Evolutionary conservation across 1,140 invertebrate genomes (phyloP).

Genomic region (Drosophila ohnishii): DNA sequence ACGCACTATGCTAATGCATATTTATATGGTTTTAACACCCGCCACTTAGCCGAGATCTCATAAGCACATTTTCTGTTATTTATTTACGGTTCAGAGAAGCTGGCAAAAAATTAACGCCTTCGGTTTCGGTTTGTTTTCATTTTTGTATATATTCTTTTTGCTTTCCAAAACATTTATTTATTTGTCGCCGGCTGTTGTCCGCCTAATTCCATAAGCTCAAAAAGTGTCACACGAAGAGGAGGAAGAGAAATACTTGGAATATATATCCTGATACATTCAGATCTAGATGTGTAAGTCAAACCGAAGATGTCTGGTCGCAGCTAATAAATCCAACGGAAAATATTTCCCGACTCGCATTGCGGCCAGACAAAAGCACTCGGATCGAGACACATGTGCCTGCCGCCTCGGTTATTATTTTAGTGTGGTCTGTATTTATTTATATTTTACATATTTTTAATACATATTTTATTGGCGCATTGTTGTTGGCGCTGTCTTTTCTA

Average conservation of each 20-base stretch:
- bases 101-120: slow-evolving; percentile 56
- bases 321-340: slow-evolving; percentile 65
- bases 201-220: slow-evolving; percentile 49
- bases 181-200: slow-evolving; percentile 31
- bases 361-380: slow-evolving; percentile 56
- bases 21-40: slow-evolving; percentile 53
- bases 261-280: slow-evolving; percentile 27
- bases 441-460: slow-evolving; percentile 55
- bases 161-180: slow-evolving; percentile 37
- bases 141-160: slow-evolving; percentile 7
- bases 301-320: slow-evolving; percentile 65
- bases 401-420: slow-evolving; percentile 56
- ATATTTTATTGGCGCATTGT: slow-evolving; percentile 46
- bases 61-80: slow-evolving; percentile 54
- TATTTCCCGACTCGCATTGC: slow-evolving; percentile 50
- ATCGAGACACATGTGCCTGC: slow-evolving; percentile 61
- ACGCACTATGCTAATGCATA: slow-evolving; percentile 44
- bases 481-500: slow-evolving; percentile 29
- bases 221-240: slow-evolving; percentile 62
- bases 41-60: slow-evolving; percentile 38
- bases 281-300: slow-evolving; percentile 40
- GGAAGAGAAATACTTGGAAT: slow-evolving; percentile 8
- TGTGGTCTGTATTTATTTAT: slow-evolving; percentile 56
- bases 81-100: slow-evolving; percentile 60
- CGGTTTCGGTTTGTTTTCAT: slow-evolving; percentile 30